Conservation (phyloP, 2,797 vertebrate species). For the Mormyrops boulengeri region DNA sequence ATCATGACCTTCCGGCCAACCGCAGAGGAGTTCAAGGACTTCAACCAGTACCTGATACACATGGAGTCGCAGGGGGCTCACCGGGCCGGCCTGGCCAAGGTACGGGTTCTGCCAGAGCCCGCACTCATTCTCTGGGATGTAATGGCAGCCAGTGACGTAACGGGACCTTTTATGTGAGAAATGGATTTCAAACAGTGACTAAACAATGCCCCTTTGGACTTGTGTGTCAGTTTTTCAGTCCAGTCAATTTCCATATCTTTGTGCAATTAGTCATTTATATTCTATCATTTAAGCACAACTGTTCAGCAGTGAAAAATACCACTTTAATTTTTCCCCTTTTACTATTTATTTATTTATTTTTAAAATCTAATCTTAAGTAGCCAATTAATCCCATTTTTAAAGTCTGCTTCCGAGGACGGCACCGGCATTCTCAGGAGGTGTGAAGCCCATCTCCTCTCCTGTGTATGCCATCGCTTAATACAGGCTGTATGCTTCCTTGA, state of each 20-base stretch:
- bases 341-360: not conserved
- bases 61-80: slow-evolving; percentile 98
- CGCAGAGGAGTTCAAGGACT: slow-evolving; percentile 89
- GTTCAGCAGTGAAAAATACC: not conserved
- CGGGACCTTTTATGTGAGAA: not conserved
- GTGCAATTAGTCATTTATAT: not conserved
- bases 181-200: not conserved
- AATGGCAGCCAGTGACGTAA: not conserved
- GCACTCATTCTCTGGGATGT: not conserved
- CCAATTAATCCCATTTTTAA: not conserved
- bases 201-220: not conserved
- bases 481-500: not conserved
- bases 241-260: not conserved
- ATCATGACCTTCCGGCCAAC: slow-evolving; percentile 96
- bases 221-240: not conserved
- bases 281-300: not conserved
- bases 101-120: slow-evolving; percentile 38
- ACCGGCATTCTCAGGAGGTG: not conserved
- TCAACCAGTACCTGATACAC: slow-evolving; percentile 86
- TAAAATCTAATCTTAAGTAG: not conserved
- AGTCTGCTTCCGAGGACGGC: not conserved
- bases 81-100: slow-evolving; percentile 92
- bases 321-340: not conserved
- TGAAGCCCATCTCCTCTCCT: not conserved
- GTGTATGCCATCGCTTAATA: not conserved